Evolutionary conservation across 1,140 invertebrate species (phyloP).

Genomic region (Drosophila eugracilis): DNA sequence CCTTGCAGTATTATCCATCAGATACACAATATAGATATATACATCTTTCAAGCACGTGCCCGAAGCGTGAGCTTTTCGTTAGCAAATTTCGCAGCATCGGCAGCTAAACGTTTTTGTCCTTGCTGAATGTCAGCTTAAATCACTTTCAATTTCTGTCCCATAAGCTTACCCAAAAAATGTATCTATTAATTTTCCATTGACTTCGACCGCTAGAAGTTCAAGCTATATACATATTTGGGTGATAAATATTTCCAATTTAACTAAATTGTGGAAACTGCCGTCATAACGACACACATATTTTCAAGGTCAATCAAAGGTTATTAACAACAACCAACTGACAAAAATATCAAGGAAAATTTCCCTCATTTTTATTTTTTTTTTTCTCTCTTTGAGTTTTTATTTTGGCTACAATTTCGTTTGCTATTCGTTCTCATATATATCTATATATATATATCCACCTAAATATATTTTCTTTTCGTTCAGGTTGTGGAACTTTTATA

Average conservation of each 20-base stretch:
- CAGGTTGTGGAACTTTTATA: constrained; percentile 48
- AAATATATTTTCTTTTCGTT: constrained; percentile 34
- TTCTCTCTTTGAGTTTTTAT: constrained; percentile 37
- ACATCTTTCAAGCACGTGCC: constrained; percentile 48
- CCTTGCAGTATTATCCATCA: constrained; percentile 36
- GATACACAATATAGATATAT: constrained; percentile 54
- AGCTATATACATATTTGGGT: constrained; percentile 41
- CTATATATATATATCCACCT: constrained; percentile 14
- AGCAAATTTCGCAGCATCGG: constrained; percentile 30
- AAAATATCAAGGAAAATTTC: constrained; percentile 70
- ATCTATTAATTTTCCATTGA: constrained; percentile 55
- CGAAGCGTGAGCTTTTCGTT: constrained; percentile 60
- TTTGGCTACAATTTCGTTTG: constrained; percentile 51
- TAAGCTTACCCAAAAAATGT: constrained; percentile 14
- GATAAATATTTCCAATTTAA: constrained; percentile 69
- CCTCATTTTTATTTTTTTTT: constrained; percentile 43
- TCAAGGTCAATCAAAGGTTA: constrained; percentile 84
- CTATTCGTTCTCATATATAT: constrained; percentile 9
- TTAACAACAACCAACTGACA: constrained; percentile 69
- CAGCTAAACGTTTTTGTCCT: constrained; percentile 64
- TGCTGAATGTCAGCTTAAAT: constrained; percentile 78
- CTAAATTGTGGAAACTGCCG: constrained; percentile 60
- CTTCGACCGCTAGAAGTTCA: constrained; percentile 8
- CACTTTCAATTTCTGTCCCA: constrained; percentile 55
- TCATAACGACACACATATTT: constrained; percentile 56